Base-by-base conservation (phyloP, 2,113 vertebrate genomes). In the Paraplagusia blochii region DNA sequence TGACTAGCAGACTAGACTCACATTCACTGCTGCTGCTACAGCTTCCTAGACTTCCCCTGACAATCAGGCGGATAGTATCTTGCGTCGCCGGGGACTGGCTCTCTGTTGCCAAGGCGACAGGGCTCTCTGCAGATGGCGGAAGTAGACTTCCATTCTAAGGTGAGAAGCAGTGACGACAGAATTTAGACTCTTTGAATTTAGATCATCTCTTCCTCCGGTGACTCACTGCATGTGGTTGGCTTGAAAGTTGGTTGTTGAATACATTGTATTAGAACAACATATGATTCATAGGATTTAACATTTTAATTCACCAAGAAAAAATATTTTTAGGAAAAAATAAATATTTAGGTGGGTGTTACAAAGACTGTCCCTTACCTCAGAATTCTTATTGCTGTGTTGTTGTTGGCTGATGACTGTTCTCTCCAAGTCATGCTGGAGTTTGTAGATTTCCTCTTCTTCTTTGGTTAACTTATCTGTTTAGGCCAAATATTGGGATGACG, bases 21-120 rank as follows among this genome's bases (percentile, higher is more conserved):
- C 96, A 98, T 87, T 99, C 96, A 69, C 93, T 99, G 74, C 94
- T 99, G 74, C 94, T 98, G 87, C 95, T 99, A 87, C 95, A 98
- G 88, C 96, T 99, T 79, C 97, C 96, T 57, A 98, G 86, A 52
- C 95, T 96, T 72, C 97, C 97, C 85, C 96, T 93, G 53, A 99
- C 97, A 47, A 99, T 96, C 90, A 98, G 94, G 7, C 93, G 92
- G 65, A 99, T 98, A 8, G 94, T 91, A 69, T 97, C 97, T 77
- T 89, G 93, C 42, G 71, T 73, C 17, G 89, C 88, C 70, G 95
- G 93, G 56, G 93, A 91, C 73, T 88, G 91, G 79, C 87, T 76
- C 77, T 93, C 91, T 79, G 92, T 88, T 88, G 90, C 86, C 61
- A 83, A 55, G 5, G 79, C 74, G 81, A 92, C 93, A 0, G 90